A percentile compares a stretch with the other conserved stretches of the same genome.
Evolutionary conservation across 1,140 invertebrate species (phyloP).

Genomic region (Caenorhabditis briggsae): DNA sequence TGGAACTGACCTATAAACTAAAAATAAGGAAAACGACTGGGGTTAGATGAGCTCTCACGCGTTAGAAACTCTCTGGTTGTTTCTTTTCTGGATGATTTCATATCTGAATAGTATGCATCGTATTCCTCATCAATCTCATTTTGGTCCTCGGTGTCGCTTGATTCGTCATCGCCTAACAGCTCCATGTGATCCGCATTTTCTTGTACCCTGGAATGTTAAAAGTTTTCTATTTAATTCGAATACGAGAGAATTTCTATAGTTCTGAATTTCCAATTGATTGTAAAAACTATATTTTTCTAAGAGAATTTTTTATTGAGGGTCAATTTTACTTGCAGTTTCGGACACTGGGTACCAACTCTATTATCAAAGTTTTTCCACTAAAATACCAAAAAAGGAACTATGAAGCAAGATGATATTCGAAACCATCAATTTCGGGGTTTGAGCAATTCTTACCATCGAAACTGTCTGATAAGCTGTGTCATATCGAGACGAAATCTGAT

Average conservation of each 20-base stretch:
- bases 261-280: background rate
- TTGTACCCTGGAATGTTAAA: slow-evolving; percentile 18
- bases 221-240: background rate
- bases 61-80: slow-evolving; percentile 33
- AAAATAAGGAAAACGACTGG: background rate
- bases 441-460: slow-evolving; percentile 34
- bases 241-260: too few species aligned
- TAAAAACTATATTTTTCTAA: too few species aligned
- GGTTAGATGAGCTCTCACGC: background rate
- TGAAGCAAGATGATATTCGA: too few species aligned
- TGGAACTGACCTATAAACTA: slow-evolving; percentile 65
- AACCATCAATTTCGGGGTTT: background rate
- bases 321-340: too few species aligned
- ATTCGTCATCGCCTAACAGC: slow-evolving; percentile 27
- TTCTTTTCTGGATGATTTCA: slow-evolving; percentile 42
- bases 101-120: slow-evolving; percentile 20
- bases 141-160: slow-evolving; percentile 19
- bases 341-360: too few species aligned
- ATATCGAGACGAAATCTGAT: slow-evolving; percentile 48
- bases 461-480: slow-evolving; percentile 42
- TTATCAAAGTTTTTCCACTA: too few species aligned
- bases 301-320: too few species aligned
- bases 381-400: too few species aligned
- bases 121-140: slow-evolving; percentile 21
- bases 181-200: slow-evolving; percentile 31